These are phyloP conservation scores for Dolichotis patagonum DNA, from an alignment of 2,113 vertebrate species.

Conservation along the genomic window DNA sequence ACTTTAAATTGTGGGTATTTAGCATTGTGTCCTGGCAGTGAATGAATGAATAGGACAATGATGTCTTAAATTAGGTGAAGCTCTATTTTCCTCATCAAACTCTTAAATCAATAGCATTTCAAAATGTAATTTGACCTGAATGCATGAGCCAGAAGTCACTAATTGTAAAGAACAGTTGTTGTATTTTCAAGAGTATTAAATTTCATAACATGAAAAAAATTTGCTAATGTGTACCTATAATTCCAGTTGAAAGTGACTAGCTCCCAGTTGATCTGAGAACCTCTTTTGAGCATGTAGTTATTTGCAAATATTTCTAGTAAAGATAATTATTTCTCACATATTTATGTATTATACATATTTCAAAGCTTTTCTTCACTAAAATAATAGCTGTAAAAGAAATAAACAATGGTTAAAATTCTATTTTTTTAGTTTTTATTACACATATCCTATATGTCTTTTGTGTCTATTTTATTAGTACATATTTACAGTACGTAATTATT, in stretches of 20 bases:
- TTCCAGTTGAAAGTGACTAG: neutral
- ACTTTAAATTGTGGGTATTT: neutral
- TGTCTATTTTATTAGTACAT: neutral
- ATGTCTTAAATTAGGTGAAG: neutral
- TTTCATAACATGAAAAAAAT: neutral
- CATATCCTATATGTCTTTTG: no score
- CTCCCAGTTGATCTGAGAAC: neutral
- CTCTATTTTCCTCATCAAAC: neutral
- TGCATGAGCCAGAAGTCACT: neutral
- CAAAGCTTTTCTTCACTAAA: neutral
- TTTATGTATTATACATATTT: neutral
- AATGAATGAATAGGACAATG: neutral
- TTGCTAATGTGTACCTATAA: neutral
- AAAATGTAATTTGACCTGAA: neutral
- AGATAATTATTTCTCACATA: neutral
- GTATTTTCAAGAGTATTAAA: neutral
- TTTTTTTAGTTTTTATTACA: neutral
- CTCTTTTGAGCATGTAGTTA: neutral
- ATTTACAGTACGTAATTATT: neutral
- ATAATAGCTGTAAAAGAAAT: neutral
- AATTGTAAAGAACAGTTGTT: neutral
- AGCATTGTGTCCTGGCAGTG: neutral
- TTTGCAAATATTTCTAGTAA: neutral
- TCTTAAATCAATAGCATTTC: neutral
- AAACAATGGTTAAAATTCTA: neutral